Base-by-base conservation (phyloP, 2,113 vertebrate genomes). In the Pagrus major region DNA sequence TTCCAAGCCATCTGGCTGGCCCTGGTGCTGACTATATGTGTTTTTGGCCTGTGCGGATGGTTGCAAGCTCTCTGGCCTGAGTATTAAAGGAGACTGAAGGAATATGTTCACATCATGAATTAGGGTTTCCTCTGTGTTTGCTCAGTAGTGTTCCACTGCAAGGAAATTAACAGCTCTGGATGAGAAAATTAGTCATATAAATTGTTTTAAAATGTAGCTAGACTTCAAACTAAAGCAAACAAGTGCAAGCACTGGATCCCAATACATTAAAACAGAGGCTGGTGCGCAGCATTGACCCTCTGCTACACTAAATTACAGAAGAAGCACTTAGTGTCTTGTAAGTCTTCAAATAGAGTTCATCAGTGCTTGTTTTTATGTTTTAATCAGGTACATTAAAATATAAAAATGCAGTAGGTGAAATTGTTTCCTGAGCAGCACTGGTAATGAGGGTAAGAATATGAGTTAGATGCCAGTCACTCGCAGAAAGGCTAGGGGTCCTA, bases 1-100 rank as follows among this genome's bases (percentile, higher is more conserved):
- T 18, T 71, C 37, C 59, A 55, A 67, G 41, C 78, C 74, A 84
- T 84, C 71, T 87, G 80, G 66, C 63, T 15, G 39, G 42, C 39
- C 47, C 37, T 1, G 3, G 29, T 71, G 68, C 73, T 87, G 78
- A 54, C 31, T 33, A 12, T 76, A 42, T 78, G 21, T 77, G 33
- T 59, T 73, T 67, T 81, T 71, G 54, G 47, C 60, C 55, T 31
- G 44, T 42, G 33, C 21, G 4, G 20, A 65, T 67, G 35, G 16
- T 59, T 33, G 1, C 29, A 55, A 15, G 12, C 76, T 76, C 39
- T 56, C 42, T 74, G 41, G 25, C 21, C 69, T 65, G 49, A n/a
- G 25, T 65, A 33, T 55, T 71, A 41, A 85, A 74, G 9, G 12
- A 66, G 4, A n/a, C 49, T 42, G 33, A 68, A 67, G 69, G 42